A percentile compares a stretch with the other conserved stretches of the same genome.
phyloP scores from a whole-genome alignment of 2,888 invertebrate genomes.

The Heterodera filipjevi region DNA sequence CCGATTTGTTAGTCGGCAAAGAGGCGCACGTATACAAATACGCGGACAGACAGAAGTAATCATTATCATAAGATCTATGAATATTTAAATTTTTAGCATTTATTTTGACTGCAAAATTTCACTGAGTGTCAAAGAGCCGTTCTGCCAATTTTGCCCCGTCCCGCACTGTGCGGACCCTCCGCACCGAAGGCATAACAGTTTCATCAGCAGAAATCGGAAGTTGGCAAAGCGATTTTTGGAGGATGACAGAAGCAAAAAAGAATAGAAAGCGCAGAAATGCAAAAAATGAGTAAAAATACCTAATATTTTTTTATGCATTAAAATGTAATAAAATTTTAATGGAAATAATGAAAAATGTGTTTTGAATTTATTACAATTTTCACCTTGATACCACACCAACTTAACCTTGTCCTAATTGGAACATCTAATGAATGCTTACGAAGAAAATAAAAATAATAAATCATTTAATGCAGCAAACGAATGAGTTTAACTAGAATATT shows the following conservation, averaged over 20 bases:
- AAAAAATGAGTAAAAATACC: no score
- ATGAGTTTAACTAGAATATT: no score
- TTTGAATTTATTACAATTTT: no score
- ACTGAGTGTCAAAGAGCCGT: slow-evolving; percentile 59
- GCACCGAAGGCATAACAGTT: slow-evolving; percentile 30
- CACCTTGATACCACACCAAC: no score
- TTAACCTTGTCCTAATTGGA: no score
- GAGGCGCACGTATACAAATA: slow-evolving; percentile 64
- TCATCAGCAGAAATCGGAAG: background rate
- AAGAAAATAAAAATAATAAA: no score
- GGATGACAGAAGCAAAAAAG: background rate
- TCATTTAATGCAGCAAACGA: no score
- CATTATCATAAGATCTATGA: background rate
- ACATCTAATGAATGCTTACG: no score
- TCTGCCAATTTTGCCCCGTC: slow-evolving; percentile 48
- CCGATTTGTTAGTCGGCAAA: slow-evolving; percentile 61
- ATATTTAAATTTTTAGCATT: slow-evolving; percentile 44
- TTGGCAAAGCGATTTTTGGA: background rate
- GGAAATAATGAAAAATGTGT: no score
- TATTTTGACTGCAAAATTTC: slow-evolving; percentile 64
- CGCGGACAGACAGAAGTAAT: slow-evolving; percentile 50
- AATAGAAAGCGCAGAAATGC: no score
- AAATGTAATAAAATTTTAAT: no score
- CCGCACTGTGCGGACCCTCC: slow-evolving; percentile 60
- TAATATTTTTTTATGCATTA: no score